Evolutionary conservation across 2,888 invertebrate genomes (phyloP).

Genomic region (Cryptosula pallasiana): DNA sequence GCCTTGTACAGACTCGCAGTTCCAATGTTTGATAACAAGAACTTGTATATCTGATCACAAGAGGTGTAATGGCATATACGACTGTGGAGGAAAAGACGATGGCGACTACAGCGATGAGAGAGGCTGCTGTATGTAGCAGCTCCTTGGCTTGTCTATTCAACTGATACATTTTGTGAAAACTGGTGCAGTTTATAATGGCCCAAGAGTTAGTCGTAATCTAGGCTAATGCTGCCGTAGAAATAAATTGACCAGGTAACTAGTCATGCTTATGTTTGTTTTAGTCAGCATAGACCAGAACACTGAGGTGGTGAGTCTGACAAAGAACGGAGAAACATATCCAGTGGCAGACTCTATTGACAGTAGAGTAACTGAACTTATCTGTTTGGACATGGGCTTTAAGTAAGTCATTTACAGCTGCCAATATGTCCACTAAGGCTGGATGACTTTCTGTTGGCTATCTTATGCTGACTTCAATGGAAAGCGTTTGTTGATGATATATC

Average conservation of each 20-base stretch:
- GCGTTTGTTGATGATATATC: too few relatives aligned
- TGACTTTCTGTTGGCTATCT: too few relatives aligned
- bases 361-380: neutral
- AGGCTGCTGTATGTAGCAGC: neutral
- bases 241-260: too few relatives aligned
- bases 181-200: too few relatives aligned
- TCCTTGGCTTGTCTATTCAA: neutral
- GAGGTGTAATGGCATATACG: neutral
- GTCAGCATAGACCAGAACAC: neutral
- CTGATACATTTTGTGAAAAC: neutral
- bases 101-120: constrained; percentile 18
- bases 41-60: neutral
- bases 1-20: neutral
- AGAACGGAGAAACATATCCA: neutral
- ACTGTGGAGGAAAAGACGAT: neutral
- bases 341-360: neutral
- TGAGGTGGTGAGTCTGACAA: neutral
- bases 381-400: constrained; percentile 9
- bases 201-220: too few relatives aligned
- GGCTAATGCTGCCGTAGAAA: too few relatives aligned
- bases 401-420: too few relatives aligned
- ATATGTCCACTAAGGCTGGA: too few relatives aligned
- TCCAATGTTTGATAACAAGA: neutral
- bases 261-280: neutral
- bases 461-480: too few relatives aligned